Percentiles rank a stretch among this genome's conserved stretches.
Conservation (phyloP, 2,888 invertebrate species). For the Arrhopalites spinosus region DNA sequence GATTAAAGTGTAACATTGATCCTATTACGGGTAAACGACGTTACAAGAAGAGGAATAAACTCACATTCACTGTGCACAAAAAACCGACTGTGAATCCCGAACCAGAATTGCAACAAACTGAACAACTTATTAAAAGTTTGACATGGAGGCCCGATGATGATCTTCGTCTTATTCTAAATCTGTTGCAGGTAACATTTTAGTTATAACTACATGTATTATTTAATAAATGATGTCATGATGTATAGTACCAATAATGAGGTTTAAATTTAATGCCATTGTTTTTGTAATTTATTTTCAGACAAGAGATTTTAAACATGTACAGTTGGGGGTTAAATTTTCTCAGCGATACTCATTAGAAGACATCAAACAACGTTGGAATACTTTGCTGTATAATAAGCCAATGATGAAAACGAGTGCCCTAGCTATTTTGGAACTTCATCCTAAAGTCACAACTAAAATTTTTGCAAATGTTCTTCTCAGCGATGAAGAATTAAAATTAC, state of each 20-base stretch:
- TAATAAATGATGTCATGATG: not conserved
- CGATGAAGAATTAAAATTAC: slow-evolving; percentile 82
- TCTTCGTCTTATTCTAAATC: slow-evolving; percentile 87
- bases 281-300: slow-evolving; percentile 61
- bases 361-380: slow-evolving; percentile 94
- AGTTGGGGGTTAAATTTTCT: slow-evolving; percentile 92
- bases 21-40: slow-evolving; percentile 20
- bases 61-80: slow-evolving; percentile 4
- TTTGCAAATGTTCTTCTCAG: slow-evolving; percentile 89
- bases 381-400: slow-evolving; percentile 90
- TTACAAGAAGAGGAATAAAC: slow-evolving; percentile 15
- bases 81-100: not conserved
- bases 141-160: slow-evolving; percentile 97
- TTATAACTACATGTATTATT: not conserved
- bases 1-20: slow-evolving; percentile 21
- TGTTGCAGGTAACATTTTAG: slow-evolving; percentile 72
- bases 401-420: slow-evolving; percentile 88
- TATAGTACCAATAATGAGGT: not conserved
- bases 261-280: slow-evolving; percentile 1
- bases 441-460: slow-evolving; percentile 83
- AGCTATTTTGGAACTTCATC: slow-evolving; percentile 92
- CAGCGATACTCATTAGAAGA: slow-evolving; percentile 92
- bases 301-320: slow-evolving; percentile 69
- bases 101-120: not conserved
- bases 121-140: slow-evolving; percentile 16